Evolutionary conservation across 2,888 invertebrate genomes (phyloP), one percentile per base, ranked within the genome.

Genomic region (Thereva nobilitata): DNA sequence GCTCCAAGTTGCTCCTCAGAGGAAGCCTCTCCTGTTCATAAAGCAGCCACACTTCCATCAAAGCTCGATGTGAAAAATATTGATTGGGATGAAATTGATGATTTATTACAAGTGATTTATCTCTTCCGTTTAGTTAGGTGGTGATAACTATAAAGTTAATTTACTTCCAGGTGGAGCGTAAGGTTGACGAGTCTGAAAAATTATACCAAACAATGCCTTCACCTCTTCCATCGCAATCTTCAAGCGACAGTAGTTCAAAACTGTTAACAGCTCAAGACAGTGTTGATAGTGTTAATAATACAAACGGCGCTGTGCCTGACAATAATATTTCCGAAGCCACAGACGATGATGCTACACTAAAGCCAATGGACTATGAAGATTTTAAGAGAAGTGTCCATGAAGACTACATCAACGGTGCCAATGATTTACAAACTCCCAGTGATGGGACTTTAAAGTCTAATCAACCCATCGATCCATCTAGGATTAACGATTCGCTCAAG

Each of bases 51-150:
- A 4, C 78, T 89, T 71, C 89, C 89, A 9, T 84, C 87, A 59
- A 89, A 89, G 75, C 77, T 89, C 69, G 87, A 87, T 73, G 82
- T 87, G 35, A 87, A 87, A 72, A 84, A 84, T 67, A 80, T 87
- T 74, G 86, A 88, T 73, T 88, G 89, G 87, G 89, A 89, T 76
- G 89, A 89, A 75, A 79, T 89, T 45, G 89, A 89, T 75, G 88
- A 89, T 72, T 78, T 89, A 41, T 78, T 89, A 68, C 87, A 87
- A 79, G 76, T 74, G 67, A 63, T 23, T 23, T 8, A 6, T 34
- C 4, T 41, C 1, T 56, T 9, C 52, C 0, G 5, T 49, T 50
- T 41, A 5, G 7, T 5, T 8, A 65, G 12, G 1, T 7, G 35
- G 40, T 3, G 5, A 5, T 8, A 41, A 40, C n/a, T 10, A 78